Conservation (phyloP, 2,888 invertebrate species). For the Apomyelois bistriatella region DNA sequence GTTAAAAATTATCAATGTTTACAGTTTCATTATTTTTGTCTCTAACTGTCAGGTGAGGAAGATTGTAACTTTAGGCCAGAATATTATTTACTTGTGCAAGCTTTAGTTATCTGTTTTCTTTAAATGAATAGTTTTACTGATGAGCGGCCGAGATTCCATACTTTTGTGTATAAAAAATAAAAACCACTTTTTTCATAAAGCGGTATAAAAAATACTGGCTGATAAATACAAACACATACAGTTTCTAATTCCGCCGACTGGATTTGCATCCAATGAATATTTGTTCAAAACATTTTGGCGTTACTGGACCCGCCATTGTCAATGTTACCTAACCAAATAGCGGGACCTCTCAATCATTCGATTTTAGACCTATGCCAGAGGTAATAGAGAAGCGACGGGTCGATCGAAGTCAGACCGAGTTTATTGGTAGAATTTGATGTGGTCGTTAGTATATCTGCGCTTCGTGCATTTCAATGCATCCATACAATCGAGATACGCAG, state of each 20-base stretch:
- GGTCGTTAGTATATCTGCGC: slow-evolving; percentile 28
- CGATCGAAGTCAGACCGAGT: slow-evolving; percentile 20
- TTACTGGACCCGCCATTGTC: slow-evolving; percentile 45
- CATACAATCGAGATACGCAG: slow-evolving; percentile 14
- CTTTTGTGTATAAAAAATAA: no score
- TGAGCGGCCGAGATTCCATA: no score
- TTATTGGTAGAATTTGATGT: slow-evolving; percentile 42
- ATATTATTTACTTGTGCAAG: no score
- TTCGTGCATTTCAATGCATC: slow-evolving; percentile 11
- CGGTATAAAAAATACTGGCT: background rate
- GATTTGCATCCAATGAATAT: slow-evolving; percentile 73
- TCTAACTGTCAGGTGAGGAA: no score
- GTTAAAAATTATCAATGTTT: no score
- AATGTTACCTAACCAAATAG: slow-evolving; percentile 36
- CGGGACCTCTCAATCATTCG: slow-evolving; percentile 22
- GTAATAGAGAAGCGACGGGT: slow-evolving; percentile 21
- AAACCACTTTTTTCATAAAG: background rate
- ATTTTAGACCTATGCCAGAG: slow-evolving; percentile 30
- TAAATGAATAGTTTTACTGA: no score
- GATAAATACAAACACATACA: slow-evolving; percentile 39
- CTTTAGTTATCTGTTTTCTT: no score
- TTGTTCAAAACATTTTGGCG: slow-evolving; percentile 67
- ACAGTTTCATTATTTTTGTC: no score
- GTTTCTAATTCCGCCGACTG: slow-evolving; percentile 59
- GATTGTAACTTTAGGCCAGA: no score